Conservation (phyloP, 1,140 invertebrate species). For the Frieseomelitta varia region DNA sequence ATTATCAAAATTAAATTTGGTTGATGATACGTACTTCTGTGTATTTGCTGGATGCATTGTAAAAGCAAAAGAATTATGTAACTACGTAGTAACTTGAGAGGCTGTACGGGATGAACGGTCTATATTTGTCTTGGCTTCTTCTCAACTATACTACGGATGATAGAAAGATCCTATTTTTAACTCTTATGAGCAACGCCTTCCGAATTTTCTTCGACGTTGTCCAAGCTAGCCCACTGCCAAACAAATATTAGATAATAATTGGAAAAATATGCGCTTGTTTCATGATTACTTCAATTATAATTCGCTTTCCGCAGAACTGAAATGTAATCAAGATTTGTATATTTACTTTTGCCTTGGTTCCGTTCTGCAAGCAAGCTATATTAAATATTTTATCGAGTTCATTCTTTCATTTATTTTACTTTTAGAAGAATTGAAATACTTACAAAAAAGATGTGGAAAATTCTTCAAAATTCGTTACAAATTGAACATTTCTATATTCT, state of each 20-base stretch:
- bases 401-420: background rate
- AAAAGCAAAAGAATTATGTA: conserved; percentile 70
- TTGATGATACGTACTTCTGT: background rate
- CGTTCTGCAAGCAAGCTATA: background rate
- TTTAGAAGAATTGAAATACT: background rate
- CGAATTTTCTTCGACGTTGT: conserved; percentile 64
- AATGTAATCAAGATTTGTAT: background rate
- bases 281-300: background rate
- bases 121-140: conserved; percentile 77
- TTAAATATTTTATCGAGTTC: background rate
- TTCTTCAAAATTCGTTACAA: background rate
- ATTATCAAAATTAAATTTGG: background rate
- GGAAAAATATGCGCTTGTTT: background rate
- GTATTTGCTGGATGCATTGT: background rate
- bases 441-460: background rate
- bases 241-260: conserved; percentile 25
- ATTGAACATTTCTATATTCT: background rate
- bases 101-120: conserved; percentile 63
- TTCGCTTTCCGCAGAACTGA: background rate
- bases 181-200: conserved; percentile 57
- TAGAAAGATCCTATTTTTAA: conserved; percentile 69
- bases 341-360: background rate
- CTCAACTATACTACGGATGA: conserved; percentile 45
- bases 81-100: conserved; percentile 75
- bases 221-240: background rate